phyloP scores from a whole-genome alignment of 64 coral and sea anemone species.

The Hydrozoanthus tunicans region DNA sequence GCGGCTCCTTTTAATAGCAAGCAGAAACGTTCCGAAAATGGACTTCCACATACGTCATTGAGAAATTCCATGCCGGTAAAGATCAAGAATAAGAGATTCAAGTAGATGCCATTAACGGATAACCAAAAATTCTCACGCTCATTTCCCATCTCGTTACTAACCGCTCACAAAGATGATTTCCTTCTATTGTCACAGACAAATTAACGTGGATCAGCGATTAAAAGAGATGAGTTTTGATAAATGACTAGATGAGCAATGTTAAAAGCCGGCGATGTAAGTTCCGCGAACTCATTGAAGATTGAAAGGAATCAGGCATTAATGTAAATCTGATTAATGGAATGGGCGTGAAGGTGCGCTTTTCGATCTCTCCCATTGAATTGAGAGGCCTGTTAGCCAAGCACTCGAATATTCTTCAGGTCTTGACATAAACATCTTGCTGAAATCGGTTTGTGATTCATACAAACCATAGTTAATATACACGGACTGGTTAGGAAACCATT shows the following conservation, averaged over 20 bases:
- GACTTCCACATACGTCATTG: neutral
- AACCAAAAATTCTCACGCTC: slow-evolving; percentile 18
- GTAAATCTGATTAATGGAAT: neutral
- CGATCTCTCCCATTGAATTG: neutral
- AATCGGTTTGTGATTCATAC: no score
- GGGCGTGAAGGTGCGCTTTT: slow-evolving; percentile 4
- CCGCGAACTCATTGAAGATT: no score
- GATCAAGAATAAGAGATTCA: neutral
- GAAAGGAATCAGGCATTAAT: no score
- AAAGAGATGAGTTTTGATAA: slow-evolving; percentile 35
- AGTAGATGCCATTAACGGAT: neutral
- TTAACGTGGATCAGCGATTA: slow-evolving; percentile 1
- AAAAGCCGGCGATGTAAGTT: neutral
- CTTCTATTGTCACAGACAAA: slow-evolving; percentile 8
- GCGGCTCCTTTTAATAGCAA: no score
- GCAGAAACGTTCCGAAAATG: slow-evolving; percentile 6
- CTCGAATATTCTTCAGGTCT: neutral
- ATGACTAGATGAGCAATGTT: slow-evolving; percentile 6
- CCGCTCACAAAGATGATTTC: neutral
- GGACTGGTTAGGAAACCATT: no score
- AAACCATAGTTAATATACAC: no score
- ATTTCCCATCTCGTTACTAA: neutral
- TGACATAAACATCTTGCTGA: no score
- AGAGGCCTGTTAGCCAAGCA: neutral
- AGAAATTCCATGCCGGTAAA: no score